Evolutionary conservation across 1,140 invertebrate genomes (phyloP), one percentile per base, ranked within the genome.

Genomic region (Eubasilissa regina): DNA sequence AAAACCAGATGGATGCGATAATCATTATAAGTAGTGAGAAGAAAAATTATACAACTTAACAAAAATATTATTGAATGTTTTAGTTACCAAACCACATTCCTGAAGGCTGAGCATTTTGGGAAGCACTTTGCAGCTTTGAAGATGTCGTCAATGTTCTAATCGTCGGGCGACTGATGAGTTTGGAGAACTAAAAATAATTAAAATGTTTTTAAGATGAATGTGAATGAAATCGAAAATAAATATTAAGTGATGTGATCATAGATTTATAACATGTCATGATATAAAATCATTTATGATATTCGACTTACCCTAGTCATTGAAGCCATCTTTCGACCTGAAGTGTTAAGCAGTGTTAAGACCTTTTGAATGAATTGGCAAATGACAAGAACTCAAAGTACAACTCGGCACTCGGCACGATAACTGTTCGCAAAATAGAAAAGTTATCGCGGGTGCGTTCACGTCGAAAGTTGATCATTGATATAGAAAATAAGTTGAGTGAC

Each of bases 11-110:
- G 9, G 6, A 11, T 25, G 7, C 19, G 25, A 43, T n/a, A n/a
- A 4, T 3, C 17, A n/a, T 60, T 60, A n/a, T 11, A 60, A 1
- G 17, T n/a, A 17, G 10, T 11, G 1, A 13, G 11, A 15, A 19
- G 1, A 19, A 60, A 6, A 17, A 19, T 25, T 4, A 25, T n/a
- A 19, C n/a, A 11, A 12, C 17, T 60, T n/a, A n/a, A 11, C 13
- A 15, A 25, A 10, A 12, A 25, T 4, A 25, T 11, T 6, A 60
- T 4, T n/a, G 1, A 17, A 6, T 19, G 12, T 19, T 12, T 12
- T 25, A 60, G 17, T 78, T 58, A 81, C 80, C 80, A 48, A 81
- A 81, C 48, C 75, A 81, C 48, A 75, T 74, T 53, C 80, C 80
- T 1, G 56, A 44, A 13, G 72, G 66, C 0, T 43, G 25, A 58